A percentile compares a stretch with the other conserved stretches of the same genome.
phyloP scores from a whole-genome alignment of 2,888 invertebrate genomes.

The Ephialtes manifestator region DNA sequence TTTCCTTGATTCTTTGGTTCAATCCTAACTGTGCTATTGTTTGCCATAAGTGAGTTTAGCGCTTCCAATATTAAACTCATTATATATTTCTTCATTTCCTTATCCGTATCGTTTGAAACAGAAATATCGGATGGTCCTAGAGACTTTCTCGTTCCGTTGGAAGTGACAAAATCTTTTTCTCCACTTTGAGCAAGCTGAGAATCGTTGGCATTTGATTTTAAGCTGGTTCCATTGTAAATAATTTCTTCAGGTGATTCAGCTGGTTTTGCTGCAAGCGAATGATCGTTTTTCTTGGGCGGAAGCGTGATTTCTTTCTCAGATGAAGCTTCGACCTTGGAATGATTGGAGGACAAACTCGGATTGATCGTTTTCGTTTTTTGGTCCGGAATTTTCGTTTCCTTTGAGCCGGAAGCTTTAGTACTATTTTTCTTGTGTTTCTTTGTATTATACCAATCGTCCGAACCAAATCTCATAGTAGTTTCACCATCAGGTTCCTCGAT shows the following conservation, averaged over 20 bases:
- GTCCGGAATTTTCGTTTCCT: not conserved
- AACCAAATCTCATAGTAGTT: conserved; percentile 43
- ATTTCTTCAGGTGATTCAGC: not conserved
- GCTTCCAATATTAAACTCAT: conserved; percentile 54
- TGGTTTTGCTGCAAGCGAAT: not conserved
- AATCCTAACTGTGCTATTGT: conserved; percentile 12
- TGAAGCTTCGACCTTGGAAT: not conserved
- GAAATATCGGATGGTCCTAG: not conserved
- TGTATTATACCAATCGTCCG: conserved; percentile 3
- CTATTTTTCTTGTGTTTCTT: not conserved
- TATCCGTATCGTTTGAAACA: not conserved
- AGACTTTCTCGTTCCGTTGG: not conserved
- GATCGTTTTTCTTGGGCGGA: not conserved
- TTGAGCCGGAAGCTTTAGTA: not conserved
- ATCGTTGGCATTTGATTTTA: not conserved
- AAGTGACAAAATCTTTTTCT: not conserved
- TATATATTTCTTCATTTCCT: conserved; percentile 22
- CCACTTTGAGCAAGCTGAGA: not conserved
- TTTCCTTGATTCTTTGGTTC: conserved; percentile 5
- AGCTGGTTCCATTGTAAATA: not conserved
- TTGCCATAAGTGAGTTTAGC: conserved; percentile 30
- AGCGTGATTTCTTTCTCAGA: not conserved
- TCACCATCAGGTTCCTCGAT: not conserved
- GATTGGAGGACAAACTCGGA: not conserved
- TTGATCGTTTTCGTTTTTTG: not conserved